phyloP scores from a whole-genome alignment of 2,888 invertebrate species.

The Trichogramma evanescens region DNA sequence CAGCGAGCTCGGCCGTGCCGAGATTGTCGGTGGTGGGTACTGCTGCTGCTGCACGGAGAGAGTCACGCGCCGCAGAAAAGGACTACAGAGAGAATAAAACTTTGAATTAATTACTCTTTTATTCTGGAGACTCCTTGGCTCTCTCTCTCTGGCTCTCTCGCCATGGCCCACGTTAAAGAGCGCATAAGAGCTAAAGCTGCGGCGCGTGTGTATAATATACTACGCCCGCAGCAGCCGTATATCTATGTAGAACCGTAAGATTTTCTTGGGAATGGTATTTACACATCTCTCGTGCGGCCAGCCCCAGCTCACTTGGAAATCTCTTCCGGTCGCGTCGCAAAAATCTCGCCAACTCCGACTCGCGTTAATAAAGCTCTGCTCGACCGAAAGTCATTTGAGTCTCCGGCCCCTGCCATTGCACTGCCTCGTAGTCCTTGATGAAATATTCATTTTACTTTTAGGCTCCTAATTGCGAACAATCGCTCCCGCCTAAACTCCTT shows the following conservation, averaged over 20 bases:
- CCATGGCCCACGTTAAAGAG: not conserved
- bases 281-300: too few species aligned
- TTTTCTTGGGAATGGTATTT: too few species aligned
- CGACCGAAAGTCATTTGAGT: not conserved
- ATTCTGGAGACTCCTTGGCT: not conserved
- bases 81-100: conserved; percentile 22
- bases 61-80: conserved; percentile 4
- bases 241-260: too few species aligned
- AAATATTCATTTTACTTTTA: too few species aligned
- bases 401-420: too few species aligned
- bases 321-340: conserved; percentile 2
- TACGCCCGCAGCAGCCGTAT: not conserved
- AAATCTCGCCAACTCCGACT: conserved; percentile 3
- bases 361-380: conserved; percentile 16
- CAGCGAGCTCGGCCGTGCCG: not conserved
- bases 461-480: too few species aligned
- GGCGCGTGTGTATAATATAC: not conserved
- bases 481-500: not conserved
- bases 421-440: too few species aligned
- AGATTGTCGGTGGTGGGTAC: not conserved
- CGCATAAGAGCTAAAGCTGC: not conserved
- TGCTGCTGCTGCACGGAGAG: not conserved
- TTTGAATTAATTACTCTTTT: conserved; percentile 28
- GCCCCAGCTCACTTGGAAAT: not conserved
- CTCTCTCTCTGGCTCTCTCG: not conserved